Percentiles rank a stretch among this genome's conserved stretches.
Evolutionary conservation across 2,797 vertebrate genomes (phyloP).

Genomic region (Gobio occitaniae): DNA sequence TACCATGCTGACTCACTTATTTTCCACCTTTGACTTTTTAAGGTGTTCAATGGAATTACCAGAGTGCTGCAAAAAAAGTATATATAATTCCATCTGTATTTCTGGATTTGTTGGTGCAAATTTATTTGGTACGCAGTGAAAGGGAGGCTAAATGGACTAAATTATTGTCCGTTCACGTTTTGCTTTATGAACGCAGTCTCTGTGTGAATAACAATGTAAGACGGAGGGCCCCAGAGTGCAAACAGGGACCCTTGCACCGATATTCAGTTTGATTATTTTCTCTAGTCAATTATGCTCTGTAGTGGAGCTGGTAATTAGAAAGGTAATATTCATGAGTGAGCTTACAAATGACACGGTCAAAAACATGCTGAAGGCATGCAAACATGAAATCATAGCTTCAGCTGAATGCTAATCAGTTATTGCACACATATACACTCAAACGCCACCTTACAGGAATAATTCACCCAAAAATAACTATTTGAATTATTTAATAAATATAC

Average conservation of each 20-base stretch:
- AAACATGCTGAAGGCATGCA: constrained; percentile 40
- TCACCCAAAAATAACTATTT: background rate
- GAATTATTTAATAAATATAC: background rate
- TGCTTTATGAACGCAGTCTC: constrained; percentile 33
- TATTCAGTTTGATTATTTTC: constrained; percentile 53
- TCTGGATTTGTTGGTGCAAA: constrained; percentile 12
- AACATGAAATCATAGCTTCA: constrained; percentile 39
- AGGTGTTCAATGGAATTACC: background rate
- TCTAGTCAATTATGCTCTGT: constrained; percentile 40
- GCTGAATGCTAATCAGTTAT: constrained; percentile 33
- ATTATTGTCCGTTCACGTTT: constrained; percentile 47
- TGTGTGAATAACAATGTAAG: constrained; percentile 53
- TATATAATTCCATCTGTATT: background rate
- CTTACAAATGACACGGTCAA: constrained; percentile 47
- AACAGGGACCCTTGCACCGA: constrained; percentile 31
- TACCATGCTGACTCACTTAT: background rate
- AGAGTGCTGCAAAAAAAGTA: background rate
- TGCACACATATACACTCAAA: background rate
- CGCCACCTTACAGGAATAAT: constrained; percentile 13
- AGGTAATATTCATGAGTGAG: constrained; percentile 44
- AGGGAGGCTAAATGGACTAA: constrained; percentile 45
- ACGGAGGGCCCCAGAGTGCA: constrained; percentile 37
- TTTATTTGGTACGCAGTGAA: constrained; percentile 37
- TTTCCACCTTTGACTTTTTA: constrained; percentile 11
- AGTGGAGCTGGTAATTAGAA: constrained; percentile 55